Base-by-base conservation (phyloP, 2,888 invertebrate species). In the Lasioglossum marginatum region DNA sequence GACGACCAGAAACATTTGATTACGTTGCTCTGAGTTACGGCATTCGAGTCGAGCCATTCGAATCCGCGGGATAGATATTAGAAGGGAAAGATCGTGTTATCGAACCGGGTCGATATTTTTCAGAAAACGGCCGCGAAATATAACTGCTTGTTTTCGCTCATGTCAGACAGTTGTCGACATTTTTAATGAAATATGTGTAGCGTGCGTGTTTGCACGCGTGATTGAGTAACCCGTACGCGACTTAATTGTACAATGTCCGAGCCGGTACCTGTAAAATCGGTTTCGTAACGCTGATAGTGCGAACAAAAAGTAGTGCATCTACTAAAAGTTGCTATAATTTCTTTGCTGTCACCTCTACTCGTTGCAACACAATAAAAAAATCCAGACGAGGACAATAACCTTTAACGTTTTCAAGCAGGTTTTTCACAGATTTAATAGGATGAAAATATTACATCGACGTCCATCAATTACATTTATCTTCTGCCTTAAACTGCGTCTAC, bases 1-100 rank as follows among this genome's bases (percentile, higher is more conserved):
- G 73, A 84, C 57, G 68, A 77, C 77, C 19, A 76, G 85, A 87
- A 82, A 77, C 87, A 81, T 31, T 72, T 77, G 77, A 72, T 87
- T 84, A 87, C 87, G 84, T 84, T 75, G 60, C 52, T 70, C 16
- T 8, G 72, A 40, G 77, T 82, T 87, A 81, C 68, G 72, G 68
- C 78, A 76, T 77, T 57, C 52, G 52, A n/a, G 60, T 75, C 79
- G 78, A 77, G 76, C 82, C 60, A 16, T 37, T 79, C 66, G 79
- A 76, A 48, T 77, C 63, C 60, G 57, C 71, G 48, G 19, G 60
- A 31, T 14, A 71, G 16, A 60, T 16, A 60, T 48, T 45, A 60
- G 83, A 63, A 60, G 73, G 57, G 16, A 48, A 73, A 83, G 74
- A 60, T 74, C 16, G 23, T 16, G 70, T 84, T 84, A 83, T 68